Percentiles rank a stretch among this genome's conserved stretches.
phyloP scores from a whole-genome alignment of 2,113 vertebrate species.

The Phylloscopus trochilus region DNA sequence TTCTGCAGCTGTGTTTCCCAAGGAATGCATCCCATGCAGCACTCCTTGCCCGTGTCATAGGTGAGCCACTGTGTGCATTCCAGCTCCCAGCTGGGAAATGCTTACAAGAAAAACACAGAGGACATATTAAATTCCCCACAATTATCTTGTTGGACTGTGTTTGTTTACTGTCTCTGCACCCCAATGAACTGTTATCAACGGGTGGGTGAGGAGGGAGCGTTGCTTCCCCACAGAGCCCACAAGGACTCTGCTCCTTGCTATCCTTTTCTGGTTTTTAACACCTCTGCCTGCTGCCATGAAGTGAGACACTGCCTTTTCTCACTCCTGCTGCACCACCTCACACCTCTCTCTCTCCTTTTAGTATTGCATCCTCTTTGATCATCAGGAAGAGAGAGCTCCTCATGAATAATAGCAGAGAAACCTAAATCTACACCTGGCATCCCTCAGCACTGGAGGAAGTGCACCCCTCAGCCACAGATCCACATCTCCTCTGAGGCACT shows the following conservation, averaged over 20 bases:
- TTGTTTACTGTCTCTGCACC: not conserved
- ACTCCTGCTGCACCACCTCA: not conserved
- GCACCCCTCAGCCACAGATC: not conserved
- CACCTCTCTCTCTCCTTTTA: not conserved
- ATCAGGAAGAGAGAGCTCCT: not conserved
- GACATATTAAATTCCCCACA: not conserved
- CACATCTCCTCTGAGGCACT: not conserved
- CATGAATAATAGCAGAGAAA: not conserved
- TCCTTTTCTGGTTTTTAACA: not conserved
- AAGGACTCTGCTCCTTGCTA: not conserved
- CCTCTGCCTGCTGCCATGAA: not conserved
- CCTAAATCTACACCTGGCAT: not conserved
- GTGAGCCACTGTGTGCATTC: fast-evolving
- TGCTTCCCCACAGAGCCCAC: fast-evolving
- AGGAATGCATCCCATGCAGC: not conserved
- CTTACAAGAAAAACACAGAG: not conserved
- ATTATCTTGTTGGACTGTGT: not conserved
- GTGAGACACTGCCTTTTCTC: slow-evolving; percentile 25
- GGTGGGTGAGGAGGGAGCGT: not conserved
- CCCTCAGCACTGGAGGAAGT: not conserved
- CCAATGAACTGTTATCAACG: fast-evolving
- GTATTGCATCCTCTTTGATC: not conserved
- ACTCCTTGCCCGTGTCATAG: fast-evolving
- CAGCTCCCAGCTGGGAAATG: not conserved
- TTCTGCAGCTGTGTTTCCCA: not conserved